Base-by-base conservation (phyloP, 1,140 invertebrate genomes). In the Ptiloglossa arizonensis region DNA sequence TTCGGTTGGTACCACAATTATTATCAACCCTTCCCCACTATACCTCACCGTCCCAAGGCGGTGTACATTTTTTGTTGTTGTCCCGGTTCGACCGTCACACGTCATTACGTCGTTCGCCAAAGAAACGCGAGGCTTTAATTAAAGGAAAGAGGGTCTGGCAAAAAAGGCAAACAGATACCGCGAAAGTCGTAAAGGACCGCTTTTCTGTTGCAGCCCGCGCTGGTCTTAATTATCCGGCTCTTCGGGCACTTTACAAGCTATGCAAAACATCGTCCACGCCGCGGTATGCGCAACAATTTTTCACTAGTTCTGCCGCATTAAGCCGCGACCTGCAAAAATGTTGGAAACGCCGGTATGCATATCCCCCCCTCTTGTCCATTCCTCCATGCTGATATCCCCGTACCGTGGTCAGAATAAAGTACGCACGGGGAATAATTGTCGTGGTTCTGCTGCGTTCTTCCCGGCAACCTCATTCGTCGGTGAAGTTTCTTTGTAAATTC, bases 381-480 rank as follows among this genome's bases (percentile, higher is more conserved):
- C 27, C 24, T 0, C 35, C 4, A 17, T 22, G 5, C 5, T 17
- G 13, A 19, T 17, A 27, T n/a, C 29, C 22, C 32, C 13, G 66
- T n/a, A 19, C n/a, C 19, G 44, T 22, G 75, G 68, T 27, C 38
- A 41, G 22, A 64, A 78, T 78, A 78, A 79, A 66, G 73, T 73
- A 72, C 64, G 63, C 52, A 75, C 29, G 78, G 74, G 50, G 68
- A 79, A 75, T 79, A 79, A 79, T 79, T 68, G 72, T 66, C 46
- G 44, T 32, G 24, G 27, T 44, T 29, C 15, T 46, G 15, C 24
- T 15, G 27, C 32, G 27, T 46, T 80, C 60, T 32, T 38, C 32
- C 22, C 57, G 24, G 62, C 44, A 24, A 35, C 22, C 62, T 59
- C 44, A 22, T 57, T 60, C 56, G 22, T 68, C 41, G 63, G 24